Conservation (phyloP, 2,797 vertebrate species). For the Agapornis canus region DNA sequence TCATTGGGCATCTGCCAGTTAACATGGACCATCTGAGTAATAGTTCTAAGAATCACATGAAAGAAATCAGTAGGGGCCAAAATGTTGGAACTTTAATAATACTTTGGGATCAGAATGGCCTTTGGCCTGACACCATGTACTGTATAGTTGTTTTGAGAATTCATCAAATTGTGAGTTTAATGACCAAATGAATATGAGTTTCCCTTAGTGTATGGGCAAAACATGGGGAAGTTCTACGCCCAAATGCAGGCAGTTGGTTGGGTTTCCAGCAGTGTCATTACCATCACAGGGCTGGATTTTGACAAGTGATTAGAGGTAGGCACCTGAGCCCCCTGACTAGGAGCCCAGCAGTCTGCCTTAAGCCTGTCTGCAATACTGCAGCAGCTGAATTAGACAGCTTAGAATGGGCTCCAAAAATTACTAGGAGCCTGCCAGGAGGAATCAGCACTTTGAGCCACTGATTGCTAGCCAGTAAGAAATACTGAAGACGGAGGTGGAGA, state of each 20-base stretch:
- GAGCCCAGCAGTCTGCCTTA: neutral
- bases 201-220: neutral
- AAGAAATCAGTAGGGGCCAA: neutral
- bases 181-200: neutral
- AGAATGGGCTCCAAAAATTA: neutral
- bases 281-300: neutral
- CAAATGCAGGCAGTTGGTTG: neutral
- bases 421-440: neutral
- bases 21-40: conserved; percentile 28
- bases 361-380: neutral
- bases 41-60: neutral
- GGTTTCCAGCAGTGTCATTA: neutral
- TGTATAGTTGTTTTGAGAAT: neutral
- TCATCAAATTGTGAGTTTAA: neutral
- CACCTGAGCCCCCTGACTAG: neutral
- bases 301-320: neutral
- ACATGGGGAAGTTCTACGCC: neutral
- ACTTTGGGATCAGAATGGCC: neutral
- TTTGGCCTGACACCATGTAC: neutral
- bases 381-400: neutral
- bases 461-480: neutral
- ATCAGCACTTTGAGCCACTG: neutral
- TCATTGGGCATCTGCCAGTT: conserved; percentile 17
- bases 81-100: conserved; percentile 40
- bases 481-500: neutral